Percentiles rank a stretch among this genome's conserved stretches.
Conservation (phyloP, 2,113 vertebrate genomes). For the Scortum barcoo region DNA sequence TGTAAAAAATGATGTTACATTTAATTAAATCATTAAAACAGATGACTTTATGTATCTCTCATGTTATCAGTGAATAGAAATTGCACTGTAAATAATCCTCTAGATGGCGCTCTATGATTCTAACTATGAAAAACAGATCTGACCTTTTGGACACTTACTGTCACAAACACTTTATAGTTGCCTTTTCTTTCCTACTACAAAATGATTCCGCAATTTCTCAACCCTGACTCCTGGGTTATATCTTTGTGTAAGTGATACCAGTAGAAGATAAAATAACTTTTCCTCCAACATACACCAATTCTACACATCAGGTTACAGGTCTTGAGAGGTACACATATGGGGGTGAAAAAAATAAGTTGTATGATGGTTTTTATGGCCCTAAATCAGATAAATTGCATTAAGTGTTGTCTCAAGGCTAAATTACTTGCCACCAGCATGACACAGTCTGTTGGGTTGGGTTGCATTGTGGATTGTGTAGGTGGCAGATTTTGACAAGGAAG, state of each 20-base stretch:
- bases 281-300: neutral
- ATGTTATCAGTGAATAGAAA: constrained; percentile 28
- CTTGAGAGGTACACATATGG: neutral
- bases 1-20: neutral
- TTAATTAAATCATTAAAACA: constrained; percentile 4
- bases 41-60: neutral
- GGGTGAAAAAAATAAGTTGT: neutral
- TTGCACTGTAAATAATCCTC: constrained; percentile 1
- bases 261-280: no score
- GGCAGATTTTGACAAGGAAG: neutral
- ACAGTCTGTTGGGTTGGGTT: no score
- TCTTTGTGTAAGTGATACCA: neutral
- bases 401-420: neutral
- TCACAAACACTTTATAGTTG: neutral
- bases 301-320: no score
- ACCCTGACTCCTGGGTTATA: neutral
- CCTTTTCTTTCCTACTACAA: neutral
- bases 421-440: neutral
- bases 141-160: neutral
- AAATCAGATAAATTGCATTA: neutral
- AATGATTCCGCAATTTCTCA: neutral
- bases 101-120: neutral
- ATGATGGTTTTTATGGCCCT: neutral
- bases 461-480: neutral
- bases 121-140: neutral